phyloP scores from a whole-genome alignment of 2,113 vertebrate species.

The Emydocephalus ijimae region DNA sequence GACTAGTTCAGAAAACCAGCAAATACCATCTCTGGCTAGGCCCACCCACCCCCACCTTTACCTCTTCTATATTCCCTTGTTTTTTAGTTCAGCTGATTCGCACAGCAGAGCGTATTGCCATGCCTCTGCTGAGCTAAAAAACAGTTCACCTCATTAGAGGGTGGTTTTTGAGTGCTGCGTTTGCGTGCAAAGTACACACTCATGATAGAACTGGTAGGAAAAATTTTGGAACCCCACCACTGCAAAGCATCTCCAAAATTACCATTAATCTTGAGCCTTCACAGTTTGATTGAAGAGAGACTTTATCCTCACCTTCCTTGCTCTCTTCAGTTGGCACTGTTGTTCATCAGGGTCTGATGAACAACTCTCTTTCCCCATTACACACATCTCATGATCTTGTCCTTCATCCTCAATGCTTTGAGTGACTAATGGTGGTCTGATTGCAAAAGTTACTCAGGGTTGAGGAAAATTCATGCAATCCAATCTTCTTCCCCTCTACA shows the following conservation, averaged over 20 bases:
- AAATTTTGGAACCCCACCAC: no score
- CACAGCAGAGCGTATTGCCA: no score
- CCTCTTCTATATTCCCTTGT: no score
- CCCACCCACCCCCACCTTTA: no score
- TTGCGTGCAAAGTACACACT: no score
- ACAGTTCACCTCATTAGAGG: no score
- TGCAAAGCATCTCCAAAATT: not conserved
- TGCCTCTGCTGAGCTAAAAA: no score
- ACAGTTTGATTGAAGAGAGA: not conserved
- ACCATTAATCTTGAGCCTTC: not conserved
- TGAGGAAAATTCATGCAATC: not conserved
- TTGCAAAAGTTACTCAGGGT: not conserved
- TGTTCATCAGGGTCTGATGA: not conserved
- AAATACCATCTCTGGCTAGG: no score
- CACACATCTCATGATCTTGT: not conserved
- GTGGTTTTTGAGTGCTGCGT: no score
- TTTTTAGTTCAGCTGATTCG: no score
- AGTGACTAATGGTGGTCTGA: not conserved
- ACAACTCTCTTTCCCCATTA: not conserved
- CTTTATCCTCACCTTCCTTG: not conserved
- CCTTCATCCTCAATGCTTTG: not conserved
- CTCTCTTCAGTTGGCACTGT: not conserved
- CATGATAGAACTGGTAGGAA: no score
- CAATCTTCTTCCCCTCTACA: not conserved
- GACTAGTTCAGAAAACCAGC: no score